Conservation (phyloP, 1,140 invertebrate genomes). For the Micrasema longulum region DNA sequence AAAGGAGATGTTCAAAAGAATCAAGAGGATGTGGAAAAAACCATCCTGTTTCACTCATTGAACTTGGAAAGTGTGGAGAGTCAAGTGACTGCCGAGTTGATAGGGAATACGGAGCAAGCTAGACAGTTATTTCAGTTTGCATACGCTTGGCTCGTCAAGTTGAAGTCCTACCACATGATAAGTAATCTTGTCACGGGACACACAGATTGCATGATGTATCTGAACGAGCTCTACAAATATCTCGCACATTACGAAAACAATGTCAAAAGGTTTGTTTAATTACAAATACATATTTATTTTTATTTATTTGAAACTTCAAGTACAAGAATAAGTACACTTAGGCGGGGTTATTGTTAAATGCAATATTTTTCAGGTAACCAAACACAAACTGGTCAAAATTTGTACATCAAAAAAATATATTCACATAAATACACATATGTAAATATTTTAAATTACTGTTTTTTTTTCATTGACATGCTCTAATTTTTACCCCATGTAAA, state of each 20-base stretch:
- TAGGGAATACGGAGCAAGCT: slow-evolving; percentile 18
- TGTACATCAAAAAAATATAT: too few species aligned
- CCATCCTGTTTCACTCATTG: slow-evolving; percentile 9
- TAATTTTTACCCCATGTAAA: too few species aligned
- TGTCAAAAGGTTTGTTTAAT: slow-evolving; percentile 24
- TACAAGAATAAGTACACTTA: too few species aligned
- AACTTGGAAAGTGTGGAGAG: slow-evolving; percentile 31
- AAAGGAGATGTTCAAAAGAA: slow-evolving; percentile 22
- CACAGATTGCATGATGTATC: slow-evolving; percentile 26
- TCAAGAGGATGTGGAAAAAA: slow-evolving; percentile 12
- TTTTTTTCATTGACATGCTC: too few species aligned
- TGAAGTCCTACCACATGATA: slow-evolving; percentile 29
- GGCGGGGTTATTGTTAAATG: not conserved
- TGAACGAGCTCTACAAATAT: slow-evolving; percentile 29
- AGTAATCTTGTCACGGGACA: slow-evolving; percentile 19
- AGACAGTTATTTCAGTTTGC: slow-evolving; percentile 12
- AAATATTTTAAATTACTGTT: too few species aligned
- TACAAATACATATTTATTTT: not conserved
- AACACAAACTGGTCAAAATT: too few species aligned
- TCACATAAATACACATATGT: too few species aligned
- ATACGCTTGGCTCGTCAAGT: slow-evolving; percentile 22
- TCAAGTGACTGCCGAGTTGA: slow-evolving; percentile 16
- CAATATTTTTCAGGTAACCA: too few species aligned
- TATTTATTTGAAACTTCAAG: too few species aligned
- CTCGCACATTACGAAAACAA: slow-evolving; percentile 23